Percentiles rank a stretch among this genome's conserved stretches.
phyloP scores from a whole-genome alignment of 2,797 vertebrate genomes.

The Macroramphosus scolopax region DNA sequence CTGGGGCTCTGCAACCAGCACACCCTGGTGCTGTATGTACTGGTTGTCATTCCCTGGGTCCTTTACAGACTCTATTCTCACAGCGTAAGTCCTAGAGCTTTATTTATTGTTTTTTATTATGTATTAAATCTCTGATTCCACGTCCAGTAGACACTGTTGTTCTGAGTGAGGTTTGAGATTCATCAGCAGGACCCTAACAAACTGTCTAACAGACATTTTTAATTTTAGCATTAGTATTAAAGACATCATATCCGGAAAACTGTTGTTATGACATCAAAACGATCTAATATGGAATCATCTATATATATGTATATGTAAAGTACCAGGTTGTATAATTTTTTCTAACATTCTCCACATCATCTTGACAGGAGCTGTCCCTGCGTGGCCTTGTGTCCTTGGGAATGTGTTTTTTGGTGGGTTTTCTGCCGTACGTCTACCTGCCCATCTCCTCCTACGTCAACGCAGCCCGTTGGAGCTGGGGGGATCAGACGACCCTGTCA shows the following conservation, averaged over 20 bases:
- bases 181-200: too few species aligned
- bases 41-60: slow-evolving; percentile 87
- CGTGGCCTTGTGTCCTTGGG: slow-evolving; percentile 75
- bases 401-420: slow-evolving; percentile 82
- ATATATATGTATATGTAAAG: too few species aligned
- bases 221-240: too few species aligned
- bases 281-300: too few species aligned
- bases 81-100: slow-evolving; percentile 72
- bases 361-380: slow-evolving; percentile 84
- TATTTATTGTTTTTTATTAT: too few species aligned
- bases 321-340: too few species aligned
- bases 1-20: slow-evolving; percentile 96
- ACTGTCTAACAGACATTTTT: too few species aligned
- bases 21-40: slow-evolving; percentile 87
- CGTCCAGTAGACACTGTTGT: too few species aligned
- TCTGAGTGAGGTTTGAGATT: too few species aligned
- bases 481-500: slow-evolving; percentile 89
- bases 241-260: too few species aligned
- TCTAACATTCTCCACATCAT: slow-evolving; percentile 22
- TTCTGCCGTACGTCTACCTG: slow-evolving; percentile 91
- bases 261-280: too few species aligned
- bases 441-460: slow-evolving; percentile 87
- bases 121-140: too few species aligned
- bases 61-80: slow-evolving; percentile 77
- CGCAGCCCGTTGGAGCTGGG: slow-evolving; percentile 94